Conservation (phyloP, 2,113 vertebrate genomes). For the Porphyrio hochstetteri region DNA sequence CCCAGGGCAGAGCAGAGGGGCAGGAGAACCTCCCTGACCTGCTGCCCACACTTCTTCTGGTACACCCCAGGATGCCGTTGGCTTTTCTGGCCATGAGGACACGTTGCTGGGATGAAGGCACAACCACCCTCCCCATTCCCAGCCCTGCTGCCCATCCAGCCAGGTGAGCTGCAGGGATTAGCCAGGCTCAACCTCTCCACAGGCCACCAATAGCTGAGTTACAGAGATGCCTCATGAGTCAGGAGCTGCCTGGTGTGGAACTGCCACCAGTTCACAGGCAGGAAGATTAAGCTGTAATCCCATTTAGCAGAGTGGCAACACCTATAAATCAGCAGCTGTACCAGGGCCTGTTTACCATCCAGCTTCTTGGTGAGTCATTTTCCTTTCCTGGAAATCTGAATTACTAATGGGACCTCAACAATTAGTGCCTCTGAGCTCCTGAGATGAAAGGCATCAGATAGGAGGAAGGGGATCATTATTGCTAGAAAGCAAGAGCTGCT, state of each 20-base stretch:
- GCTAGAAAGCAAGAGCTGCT: constrained; percentile 34
- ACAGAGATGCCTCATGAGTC: not conserved
- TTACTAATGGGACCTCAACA: constrained; percentile 37
- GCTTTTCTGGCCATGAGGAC: no score
- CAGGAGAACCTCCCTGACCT: no score
- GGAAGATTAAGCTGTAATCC: not conserved
- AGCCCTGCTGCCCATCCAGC: not conserved
- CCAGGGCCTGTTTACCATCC: not conserved
- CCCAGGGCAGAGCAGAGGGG: no score
- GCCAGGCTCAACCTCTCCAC: not conserved
- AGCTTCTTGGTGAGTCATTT: constrained; percentile 11
- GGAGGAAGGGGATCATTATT: not conserved
- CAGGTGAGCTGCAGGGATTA: not conserved
- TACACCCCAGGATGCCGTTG: no score
- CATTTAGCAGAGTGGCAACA: not conserved
- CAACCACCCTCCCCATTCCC: not conserved
- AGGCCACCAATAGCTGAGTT: not conserved
- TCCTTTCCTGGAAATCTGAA: constrained; percentile 57
- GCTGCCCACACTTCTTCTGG: no score
- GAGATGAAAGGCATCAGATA: constrained; percentile 43
- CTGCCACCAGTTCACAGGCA: not conserved
- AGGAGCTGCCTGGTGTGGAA: not conserved
- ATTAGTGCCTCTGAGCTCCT: not conserved
- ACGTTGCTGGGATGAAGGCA: not conserved
- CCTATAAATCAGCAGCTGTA: constrained; percentile 5